These are phyloP conservation scores for Cosmopolites sordidus DNA, from an alignment of 2,888 invertebrate genomes.

Conservation along the genomic window DNA sequence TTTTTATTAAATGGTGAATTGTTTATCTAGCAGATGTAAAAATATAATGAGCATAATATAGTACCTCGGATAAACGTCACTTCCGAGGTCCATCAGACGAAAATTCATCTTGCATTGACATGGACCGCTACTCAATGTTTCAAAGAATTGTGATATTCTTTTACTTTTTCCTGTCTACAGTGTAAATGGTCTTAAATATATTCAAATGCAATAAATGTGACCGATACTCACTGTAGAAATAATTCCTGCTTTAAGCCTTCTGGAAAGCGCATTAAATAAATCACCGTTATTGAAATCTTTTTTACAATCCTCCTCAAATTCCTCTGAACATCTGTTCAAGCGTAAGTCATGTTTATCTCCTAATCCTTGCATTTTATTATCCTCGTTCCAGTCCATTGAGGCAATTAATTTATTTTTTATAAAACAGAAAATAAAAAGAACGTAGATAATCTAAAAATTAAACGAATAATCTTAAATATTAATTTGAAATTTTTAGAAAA, in stretches of 20 bases:
- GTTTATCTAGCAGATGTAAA: too few relatives aligned
- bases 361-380: background rate
- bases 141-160: slow-evolving; percentile 11
- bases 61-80: slow-evolving; percentile 40
- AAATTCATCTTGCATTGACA: slow-evolving; percentile 38
- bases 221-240: background rate
- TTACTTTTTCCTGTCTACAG: slow-evolving; percentile 7
- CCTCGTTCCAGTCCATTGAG: slow-evolving; percentile 5
- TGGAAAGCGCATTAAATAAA: background rate
- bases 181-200: background rate
- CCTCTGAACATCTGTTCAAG: slow-evolving; percentile 4
- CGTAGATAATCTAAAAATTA: too few relatives aligned
- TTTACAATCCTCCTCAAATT: slow-evolving; percentile 12
- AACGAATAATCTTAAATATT: too few relatives aligned
- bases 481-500: too few relatives aligned
- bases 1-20: too few relatives aligned
- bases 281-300: background rate
- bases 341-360: slow-evolving; percentile 3
- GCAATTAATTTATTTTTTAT: slow-evolving; percentile 2
- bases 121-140: slow-evolving; percentile 4
- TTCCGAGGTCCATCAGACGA: slow-evolving; percentile 37
- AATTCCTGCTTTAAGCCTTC: background rate
- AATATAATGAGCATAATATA: too few relatives aligned
- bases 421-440: background rate
- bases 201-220: background rate